phyloP scores from a whole-genome alignment of 2,888 invertebrate genomes.

The Graphium colonna region DNA sequence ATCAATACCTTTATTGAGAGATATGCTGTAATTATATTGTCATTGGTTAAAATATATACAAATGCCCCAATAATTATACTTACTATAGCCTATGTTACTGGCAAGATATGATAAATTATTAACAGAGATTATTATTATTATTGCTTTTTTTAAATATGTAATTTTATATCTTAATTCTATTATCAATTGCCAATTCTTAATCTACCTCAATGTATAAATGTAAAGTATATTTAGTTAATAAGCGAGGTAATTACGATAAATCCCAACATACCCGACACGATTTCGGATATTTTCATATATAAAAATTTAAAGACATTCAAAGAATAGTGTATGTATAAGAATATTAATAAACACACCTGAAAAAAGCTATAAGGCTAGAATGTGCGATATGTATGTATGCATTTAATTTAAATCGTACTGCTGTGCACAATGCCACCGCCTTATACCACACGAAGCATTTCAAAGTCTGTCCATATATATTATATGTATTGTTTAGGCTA shows the following conservation, averaged over 20 bases:
- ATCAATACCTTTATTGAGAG: conserved; percentile 6
- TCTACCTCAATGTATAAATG: not conserved
- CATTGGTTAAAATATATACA: conserved; percentile 2
- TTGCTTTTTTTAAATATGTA: not conserved
- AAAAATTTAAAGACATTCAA: too few species aligned
- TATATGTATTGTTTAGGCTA: too few species aligned
- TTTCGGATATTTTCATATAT: too few species aligned
- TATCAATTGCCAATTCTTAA: not conserved
- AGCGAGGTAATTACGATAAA: not conserved
- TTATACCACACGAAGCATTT: too few species aligned
- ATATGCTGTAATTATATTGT: not conserved
- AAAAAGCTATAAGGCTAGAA: too few species aligned
- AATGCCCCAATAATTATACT: conserved; percentile 2
- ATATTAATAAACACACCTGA: too few species aligned
- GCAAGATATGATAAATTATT: conserved; percentile 9
- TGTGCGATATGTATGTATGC: too few species aligned
- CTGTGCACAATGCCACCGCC: too few species aligned
- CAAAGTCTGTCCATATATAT: too few species aligned
- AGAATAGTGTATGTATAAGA: too few species aligned
- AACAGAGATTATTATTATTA: not conserved
- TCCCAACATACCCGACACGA: not conserved
- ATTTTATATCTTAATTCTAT: not conserved
- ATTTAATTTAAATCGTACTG: too few species aligned
- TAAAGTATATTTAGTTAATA: not conserved
- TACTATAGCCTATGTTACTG: conserved; percentile 1